These are phyloP conservation scores for Dasypolia templi DNA, from an alignment of 2,888 invertebrate genomes.

Conservation along the genomic window DNA sequence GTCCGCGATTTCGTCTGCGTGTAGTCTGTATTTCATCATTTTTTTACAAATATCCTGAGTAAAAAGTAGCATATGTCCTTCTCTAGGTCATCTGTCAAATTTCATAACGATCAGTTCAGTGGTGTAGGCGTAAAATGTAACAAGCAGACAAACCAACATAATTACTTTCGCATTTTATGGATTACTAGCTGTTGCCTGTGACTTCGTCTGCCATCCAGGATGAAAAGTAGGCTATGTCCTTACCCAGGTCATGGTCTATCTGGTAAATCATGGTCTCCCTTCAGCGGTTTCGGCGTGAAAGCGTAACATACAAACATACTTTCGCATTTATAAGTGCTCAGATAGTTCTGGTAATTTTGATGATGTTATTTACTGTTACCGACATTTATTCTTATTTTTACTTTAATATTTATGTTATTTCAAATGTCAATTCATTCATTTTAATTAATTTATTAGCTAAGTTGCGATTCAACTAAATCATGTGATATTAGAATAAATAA, in stretches of 20 bases:
- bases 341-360: background rate
- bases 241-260: too few species aligned
- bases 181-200: too few species aligned
- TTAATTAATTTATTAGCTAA: too few species aligned
- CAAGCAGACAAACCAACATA: too few species aligned
- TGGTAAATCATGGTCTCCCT: too few species aligned
- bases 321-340: background rate
- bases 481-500: conserved; percentile 74
- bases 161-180: background rate
- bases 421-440: background rate
- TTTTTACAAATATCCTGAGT: background rate
- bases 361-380: background rate
- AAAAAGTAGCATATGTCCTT: background rate
- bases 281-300: too few species aligned
- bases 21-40: background rate
- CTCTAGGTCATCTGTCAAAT: background rate
- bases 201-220: too few species aligned
- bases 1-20: background rate
- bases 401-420: background rate
- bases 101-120: background rate
- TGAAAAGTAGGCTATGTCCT: too few species aligned
- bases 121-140: background rate
- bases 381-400: background rate
- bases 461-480: conserved; percentile 18
- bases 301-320: too few species aligned